Conservation (phyloP, 2,888 invertebrate species). For the Leptinotarsa haldemani region DNA sequence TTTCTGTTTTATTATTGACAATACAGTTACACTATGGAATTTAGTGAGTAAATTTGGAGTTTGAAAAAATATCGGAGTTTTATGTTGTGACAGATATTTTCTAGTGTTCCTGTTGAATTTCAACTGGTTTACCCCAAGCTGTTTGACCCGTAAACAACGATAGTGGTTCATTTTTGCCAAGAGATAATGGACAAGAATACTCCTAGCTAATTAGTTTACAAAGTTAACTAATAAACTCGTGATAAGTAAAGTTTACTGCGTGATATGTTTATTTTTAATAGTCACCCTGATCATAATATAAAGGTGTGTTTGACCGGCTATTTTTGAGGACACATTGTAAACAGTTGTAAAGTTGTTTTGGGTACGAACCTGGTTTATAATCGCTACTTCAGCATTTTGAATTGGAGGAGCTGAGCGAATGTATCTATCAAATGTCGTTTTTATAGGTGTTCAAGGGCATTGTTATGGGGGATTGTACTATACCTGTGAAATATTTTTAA, state of each 20-base stretch:
- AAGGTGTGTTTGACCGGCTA: conserved; percentile 26
- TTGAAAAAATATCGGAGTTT: conserved; percentile 4
- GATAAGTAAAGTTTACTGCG: neutral
- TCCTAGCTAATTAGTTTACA: neutral
- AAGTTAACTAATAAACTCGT: neutral
- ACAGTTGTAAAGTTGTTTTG: no score
- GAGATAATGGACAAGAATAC: conserved; percentile 11
- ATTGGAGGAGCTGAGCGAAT: neutral
- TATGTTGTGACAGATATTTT: conserved; percentile 2
- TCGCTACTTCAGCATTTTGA: neutral
- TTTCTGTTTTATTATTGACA: conserved; percentile 52
- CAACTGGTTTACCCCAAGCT: conserved; percentile 55
- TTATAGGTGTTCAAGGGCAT: conserved; percentile 8
- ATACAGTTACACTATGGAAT: conserved; percentile 53
- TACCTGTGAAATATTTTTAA: neutral
- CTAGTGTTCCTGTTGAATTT: conserved; percentile 42
- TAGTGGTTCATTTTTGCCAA: conserved; percentile 13
- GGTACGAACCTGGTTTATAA: no score
- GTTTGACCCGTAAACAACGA: conserved; percentile 51
- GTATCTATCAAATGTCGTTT: neutral
- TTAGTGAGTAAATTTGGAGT: conserved; percentile 51
- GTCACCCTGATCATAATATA: conserved; percentile 7
- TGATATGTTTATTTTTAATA: conserved; percentile 13
- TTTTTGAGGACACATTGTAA: conserved; percentile 12
- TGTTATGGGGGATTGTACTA: neutral